These are phyloP conservation scores for Diarsia dahlii DNA, from an alignment of 2,888 invertebrate genomes.

Conservation along the genomic window DNA sequence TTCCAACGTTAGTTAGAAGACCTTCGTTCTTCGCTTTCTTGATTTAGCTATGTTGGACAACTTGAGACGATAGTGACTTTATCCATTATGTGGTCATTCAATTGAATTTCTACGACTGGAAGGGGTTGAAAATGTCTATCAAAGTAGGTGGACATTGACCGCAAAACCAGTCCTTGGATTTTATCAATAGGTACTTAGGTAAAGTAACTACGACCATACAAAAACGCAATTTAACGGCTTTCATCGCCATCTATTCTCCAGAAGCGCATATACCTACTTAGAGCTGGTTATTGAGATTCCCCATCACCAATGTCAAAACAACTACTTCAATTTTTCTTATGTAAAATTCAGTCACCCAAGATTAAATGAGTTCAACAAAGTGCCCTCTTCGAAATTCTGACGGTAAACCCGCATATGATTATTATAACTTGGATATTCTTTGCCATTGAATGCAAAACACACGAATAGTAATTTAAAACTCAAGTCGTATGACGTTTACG, in stretches of 20 bases:
- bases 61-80: not conserved
- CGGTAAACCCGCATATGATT: constrained; percentile 31
- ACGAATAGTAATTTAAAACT: constrained; percentile 29
- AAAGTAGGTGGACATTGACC: not conserved
- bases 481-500: constrained; percentile 12
- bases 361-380: constrained; percentile 29
- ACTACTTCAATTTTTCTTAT: not conserved
- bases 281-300: not conserved
- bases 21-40: constrained; percentile 27
- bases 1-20: constrained; percentile 1
- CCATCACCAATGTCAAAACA: not conserved
- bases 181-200: not conserved
- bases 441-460: constrained; percentile 37
- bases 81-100: constrained; percentile 2
- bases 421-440: constrained; percentile 39
- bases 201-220: not conserved
- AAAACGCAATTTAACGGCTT: not conserved
- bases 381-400: constrained; percentile 27
- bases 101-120: constrained; percentile 17
- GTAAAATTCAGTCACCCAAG: constrained; percentile 2
- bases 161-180: not conserved
- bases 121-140: not conserved
- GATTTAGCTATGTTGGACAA: not conserved
- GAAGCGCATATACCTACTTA: not conserved
- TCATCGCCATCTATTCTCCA: not conserved